These are phyloP conservation scores for Lonchura striata DNA, from an alignment of 2,113 vertebrate species.

Conservation along the genomic window DNA sequence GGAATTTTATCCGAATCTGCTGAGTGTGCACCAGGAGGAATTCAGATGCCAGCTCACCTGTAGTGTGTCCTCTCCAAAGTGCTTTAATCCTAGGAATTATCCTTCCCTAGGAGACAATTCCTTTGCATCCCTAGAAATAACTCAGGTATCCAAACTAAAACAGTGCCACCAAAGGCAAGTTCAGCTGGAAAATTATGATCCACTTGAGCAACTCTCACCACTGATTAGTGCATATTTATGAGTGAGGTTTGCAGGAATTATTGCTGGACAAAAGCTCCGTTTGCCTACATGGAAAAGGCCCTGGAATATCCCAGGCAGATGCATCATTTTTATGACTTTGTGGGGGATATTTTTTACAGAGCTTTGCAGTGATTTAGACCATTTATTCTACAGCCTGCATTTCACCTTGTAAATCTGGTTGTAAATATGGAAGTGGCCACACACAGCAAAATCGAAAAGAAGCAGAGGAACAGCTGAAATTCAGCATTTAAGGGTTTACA, in stretches of 20 bases:
- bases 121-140: neutral
- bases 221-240: neutral
- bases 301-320: constrained; percentile 2
- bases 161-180: neutral
- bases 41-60: neutral
- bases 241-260: neutral
- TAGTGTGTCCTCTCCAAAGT: neutral
- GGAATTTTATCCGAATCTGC: neutral
- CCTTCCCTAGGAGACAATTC: neutral
- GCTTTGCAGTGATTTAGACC: neutral
- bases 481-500: no score
- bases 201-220: neutral
- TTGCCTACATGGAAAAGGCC: neutral
- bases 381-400: neutral
- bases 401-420: neutral
- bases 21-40: neutral
- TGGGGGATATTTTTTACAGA: neutral
- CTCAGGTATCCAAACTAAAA: neutral
- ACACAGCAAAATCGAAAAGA: neutral
- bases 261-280: neutral
- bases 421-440: neutral
- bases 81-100: neutral
- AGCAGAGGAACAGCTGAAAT: neutral
- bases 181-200: neutral
- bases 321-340: constrained; percentile 49